Evolutionary conservation across 2,888 invertebrate genomes (phyloP).

Genomic region (Alloplasta piceator): DNA sequence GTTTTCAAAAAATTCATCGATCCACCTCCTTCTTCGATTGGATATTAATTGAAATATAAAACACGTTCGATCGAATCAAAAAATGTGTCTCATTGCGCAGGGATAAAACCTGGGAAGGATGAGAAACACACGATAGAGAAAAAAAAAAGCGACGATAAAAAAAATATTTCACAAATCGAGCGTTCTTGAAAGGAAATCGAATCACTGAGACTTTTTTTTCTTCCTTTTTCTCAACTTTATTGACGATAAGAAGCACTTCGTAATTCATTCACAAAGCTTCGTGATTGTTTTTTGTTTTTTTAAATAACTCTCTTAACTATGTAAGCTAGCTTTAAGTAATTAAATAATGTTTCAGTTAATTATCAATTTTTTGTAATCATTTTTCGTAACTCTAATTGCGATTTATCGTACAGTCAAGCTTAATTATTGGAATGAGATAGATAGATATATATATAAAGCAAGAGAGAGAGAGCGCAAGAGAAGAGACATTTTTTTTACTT

Average conservation of each 20-base stretch:
- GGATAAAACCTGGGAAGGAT: conserved; percentile 1
- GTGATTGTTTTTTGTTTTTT: background rate
- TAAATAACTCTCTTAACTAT: conserved; percentile 6
- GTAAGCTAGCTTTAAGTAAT: too few species aligned
- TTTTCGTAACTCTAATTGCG: conserved; percentile 40
- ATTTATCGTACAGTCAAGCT: conserved; percentile 65
- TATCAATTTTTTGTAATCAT: background rate
- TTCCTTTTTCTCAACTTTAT: conserved; percentile 41
- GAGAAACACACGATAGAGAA: conserved; percentile 3
- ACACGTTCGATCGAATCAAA: background rate
- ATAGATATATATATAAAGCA: too few species aligned
- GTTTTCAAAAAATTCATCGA: conserved; percentile 21
- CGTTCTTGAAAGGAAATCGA: conserved; percentile 20
- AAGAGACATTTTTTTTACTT: conserved; percentile 19
- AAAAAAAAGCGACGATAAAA: conserved; percentile 7
- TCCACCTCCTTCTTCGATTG: background rate
- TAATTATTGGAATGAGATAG: conserved; percentile 31
- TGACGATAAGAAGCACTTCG: conserved; percentile 23
- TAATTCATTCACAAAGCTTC: conserved; percentile 22
- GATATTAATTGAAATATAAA: background rate
- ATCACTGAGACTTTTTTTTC: conserved; percentile 24
- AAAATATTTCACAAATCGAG: background rate
- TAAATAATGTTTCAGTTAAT: too few species aligned
- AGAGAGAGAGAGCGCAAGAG: conserved; percentile 9
- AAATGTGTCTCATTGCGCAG: background rate